phyloP scores from a whole-genome alignment of 2,113 vertebrate genomes.

The Elachura formosa region DNA sequence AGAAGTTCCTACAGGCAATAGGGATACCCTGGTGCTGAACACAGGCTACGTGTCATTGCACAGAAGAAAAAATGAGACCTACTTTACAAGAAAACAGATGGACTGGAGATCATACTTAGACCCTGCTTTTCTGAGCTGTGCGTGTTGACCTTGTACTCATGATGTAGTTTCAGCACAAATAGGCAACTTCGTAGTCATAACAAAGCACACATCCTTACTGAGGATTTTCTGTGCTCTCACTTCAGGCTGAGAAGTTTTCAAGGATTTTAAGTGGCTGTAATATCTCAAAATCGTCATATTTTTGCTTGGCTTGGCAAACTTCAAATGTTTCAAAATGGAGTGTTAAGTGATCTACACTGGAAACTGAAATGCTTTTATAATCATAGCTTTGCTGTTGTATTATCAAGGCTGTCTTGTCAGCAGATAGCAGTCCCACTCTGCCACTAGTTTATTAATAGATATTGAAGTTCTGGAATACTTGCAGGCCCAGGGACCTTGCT shows the following conservation, averaged over 20 bases:
- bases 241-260: not conserved
- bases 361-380: constrained; percentile 49
- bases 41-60: not conserved
- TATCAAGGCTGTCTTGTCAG: constrained; percentile 65
- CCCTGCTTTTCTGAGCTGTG: not conserved
- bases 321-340: not conserved
- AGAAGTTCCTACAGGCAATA: not conserved
- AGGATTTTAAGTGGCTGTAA: not conserved
- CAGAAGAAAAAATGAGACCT: not conserved
- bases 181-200: not conserved
- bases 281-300: not conserved
- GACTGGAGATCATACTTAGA: not conserved
- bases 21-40: not conserved
- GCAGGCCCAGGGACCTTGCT: constrained; percentile 40
- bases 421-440: constrained; percentile 65
- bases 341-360: constrained; percentile 20
- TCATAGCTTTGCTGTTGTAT: constrained; percentile 59
- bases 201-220: not conserved
- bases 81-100: not conserved
- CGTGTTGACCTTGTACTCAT: not conserved
- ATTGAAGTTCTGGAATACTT: constrained; percentile 70
- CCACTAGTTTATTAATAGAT: constrained; percentile 74
- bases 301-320: not conserved
- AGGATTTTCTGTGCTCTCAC: not conserved
- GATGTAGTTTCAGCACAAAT: not conserved